These are phyloP conservation scores for Leptinotarsa haldemani DNA, from an alignment of 2,888 invertebrate species.

Conservation along the genomic window DNA sequence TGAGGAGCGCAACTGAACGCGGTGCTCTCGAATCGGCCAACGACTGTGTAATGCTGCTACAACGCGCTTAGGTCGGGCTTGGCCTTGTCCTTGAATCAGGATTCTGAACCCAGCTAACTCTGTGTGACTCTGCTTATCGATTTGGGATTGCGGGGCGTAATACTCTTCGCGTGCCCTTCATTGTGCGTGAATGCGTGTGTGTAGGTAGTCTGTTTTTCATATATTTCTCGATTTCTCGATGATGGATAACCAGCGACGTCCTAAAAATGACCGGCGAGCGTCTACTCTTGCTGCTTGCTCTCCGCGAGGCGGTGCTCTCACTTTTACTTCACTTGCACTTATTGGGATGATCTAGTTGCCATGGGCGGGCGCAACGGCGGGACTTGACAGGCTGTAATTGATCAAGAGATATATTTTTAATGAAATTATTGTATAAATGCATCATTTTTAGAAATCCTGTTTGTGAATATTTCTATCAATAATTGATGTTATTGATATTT, in stretches of 20 bases:
- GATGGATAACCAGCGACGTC: conserved; percentile 16
- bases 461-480: no score
- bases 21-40: conserved; percentile 47
- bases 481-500: no score
- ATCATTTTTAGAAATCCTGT: no score
- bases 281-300: not conserved
- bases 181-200: conserved; percentile 36
- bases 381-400: no score
- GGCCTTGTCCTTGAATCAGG: conserved; percentile 72
- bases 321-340: conserved; percentile 38
- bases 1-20: conserved; percentile 63
- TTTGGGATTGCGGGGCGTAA: conserved; percentile 60
- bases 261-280: conserved; percentile 1
- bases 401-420: no score
- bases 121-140: conserved; percentile 60
- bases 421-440: no score
- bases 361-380: conserved; percentile 25
- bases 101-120: conserved; percentile 64
- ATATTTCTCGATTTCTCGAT: conserved; percentile 10
- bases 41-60: conserved; percentile 30
- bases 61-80: conserved; percentile 59
- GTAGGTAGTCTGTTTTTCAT: conserved; percentile 28
- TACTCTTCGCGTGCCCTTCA: conserved; percentile 43
- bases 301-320: conserved; percentile 35
- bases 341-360: conserved; percentile 28